Evolutionary conservation across 2,797 vertebrate species (phyloP), one percentile per base, ranked within the genome.

Genomic region (Emys orbicularis): DNA sequence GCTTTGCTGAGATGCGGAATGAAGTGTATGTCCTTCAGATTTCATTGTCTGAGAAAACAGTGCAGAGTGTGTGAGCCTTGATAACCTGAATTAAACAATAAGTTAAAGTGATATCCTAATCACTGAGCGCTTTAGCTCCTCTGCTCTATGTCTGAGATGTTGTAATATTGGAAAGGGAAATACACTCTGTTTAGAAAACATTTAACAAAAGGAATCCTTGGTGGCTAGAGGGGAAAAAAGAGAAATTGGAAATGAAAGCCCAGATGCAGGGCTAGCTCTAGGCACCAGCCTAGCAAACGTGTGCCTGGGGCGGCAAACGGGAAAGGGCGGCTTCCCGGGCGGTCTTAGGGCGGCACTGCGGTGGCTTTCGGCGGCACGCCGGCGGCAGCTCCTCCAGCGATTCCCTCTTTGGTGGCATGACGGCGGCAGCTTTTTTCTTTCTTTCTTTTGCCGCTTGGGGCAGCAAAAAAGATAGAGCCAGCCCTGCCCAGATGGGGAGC

Each of bases 41-140:
- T 87, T 65, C 15, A 2, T 86, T 96, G 94, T 82, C 65, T 81
- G 53, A 47, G 85, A 93, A 80, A 90, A 4, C 12, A 61, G 8
- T 68, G 57, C 74, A 87, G 44, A 76, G 19, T 4, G 8, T 79
- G 56, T 49, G 49, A 53, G 44, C 92, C 90, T 92, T 81, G 86
- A 72, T 84, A 84, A 52, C 47, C 86, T 79, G n/a, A 85, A 76
- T 8, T 41, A 56, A 31, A 52, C 81, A 89, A 91, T 95, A 94
- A 91, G 93, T 96, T 87, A 59, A 94, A 81, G 53, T 52, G 79
- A 23, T 90, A 47, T 23, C 86, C 90, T 76, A 81, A 94, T 92
- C 0, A 0, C 65, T 79, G 31, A 44, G 27, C 61, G n/a, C 52
- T 94, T 90, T 50, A 59, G 77, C 53, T 94, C 79, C 94, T 94